Conservation (phyloP, 2,113 vertebrate genomes). For the Crotalus tigris region DNA sequence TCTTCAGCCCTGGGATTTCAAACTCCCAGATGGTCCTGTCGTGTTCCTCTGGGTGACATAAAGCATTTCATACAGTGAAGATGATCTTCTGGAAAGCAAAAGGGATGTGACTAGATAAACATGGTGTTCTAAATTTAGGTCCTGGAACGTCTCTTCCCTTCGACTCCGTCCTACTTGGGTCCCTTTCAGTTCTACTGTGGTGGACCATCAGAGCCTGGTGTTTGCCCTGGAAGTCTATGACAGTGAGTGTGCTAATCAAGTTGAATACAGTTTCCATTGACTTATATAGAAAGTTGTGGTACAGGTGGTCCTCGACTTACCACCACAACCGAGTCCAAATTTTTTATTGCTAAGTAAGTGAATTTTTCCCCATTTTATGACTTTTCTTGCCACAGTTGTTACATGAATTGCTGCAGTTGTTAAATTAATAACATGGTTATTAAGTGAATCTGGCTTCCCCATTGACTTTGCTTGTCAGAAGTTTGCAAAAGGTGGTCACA, state of each 20-base stretch:
- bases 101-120: fast-evolving
- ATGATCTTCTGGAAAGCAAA: background rate
- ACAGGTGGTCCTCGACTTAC: background rate
- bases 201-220: background rate
- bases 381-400: background rate
- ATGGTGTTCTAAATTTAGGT: background rate
- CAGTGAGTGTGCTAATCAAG: slow-evolving; percentile 24
- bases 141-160: background rate
- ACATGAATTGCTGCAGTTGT: background rate
- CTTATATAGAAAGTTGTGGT: background rate
- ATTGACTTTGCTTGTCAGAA: background rate
- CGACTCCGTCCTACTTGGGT: slow-evolving; percentile 21
- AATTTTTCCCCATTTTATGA: background rate
- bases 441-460: background rate
- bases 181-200: background rate
- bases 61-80: background rate
- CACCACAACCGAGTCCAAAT: background rate
- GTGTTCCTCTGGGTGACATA: background rate
- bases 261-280: background rate
- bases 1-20: background rate
- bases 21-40: background rate
- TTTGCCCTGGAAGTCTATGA: slow-evolving; percentile 12
- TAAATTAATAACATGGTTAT: background rate
- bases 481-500: background rate
- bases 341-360: background rate